These are phyloP conservation scores for Rhopalosiphum maidis DNA, from an alignment of 1,140 invertebrate species.

Conservation along the genomic window DNA sequence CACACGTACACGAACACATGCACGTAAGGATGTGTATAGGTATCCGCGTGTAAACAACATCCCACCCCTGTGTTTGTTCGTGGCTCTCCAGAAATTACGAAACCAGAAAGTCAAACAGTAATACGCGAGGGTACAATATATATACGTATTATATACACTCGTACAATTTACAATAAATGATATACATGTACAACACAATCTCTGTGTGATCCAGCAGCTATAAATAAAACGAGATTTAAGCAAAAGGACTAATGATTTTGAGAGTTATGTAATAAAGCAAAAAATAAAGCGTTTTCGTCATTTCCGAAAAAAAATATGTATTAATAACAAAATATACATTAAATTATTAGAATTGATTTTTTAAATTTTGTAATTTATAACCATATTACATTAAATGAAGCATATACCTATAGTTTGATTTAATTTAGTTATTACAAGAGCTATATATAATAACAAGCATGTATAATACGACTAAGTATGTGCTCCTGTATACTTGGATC, in stretches of 20 bases:
- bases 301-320: background rate
- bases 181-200: background rate
- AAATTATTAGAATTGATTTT: background rate
- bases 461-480: no score
- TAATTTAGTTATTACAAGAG: no score
- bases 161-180: background rate
- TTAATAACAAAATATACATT: no score
- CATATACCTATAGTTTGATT: no score
- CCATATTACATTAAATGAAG: background rate
- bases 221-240: background rate
- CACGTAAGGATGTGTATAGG: background rate
- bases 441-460: no score
- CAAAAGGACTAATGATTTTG: background rate
- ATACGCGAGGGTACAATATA: background rate
- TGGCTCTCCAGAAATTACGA: constrained; percentile 50
- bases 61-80: background rate
- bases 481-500: no score
- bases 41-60: constrained; percentile 20
- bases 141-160: background rate
- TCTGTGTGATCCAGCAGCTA: background rate
- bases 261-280: background rate
- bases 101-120: constrained; percentile 54
- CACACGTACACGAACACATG: background rate
- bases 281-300: no score
- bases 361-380: background rate